These are phyloP conservation scores for Chrysolina oricalcia DNA, from an alignment of 2,888 invertebrate genomes.

Conservation along the genomic window DNA sequence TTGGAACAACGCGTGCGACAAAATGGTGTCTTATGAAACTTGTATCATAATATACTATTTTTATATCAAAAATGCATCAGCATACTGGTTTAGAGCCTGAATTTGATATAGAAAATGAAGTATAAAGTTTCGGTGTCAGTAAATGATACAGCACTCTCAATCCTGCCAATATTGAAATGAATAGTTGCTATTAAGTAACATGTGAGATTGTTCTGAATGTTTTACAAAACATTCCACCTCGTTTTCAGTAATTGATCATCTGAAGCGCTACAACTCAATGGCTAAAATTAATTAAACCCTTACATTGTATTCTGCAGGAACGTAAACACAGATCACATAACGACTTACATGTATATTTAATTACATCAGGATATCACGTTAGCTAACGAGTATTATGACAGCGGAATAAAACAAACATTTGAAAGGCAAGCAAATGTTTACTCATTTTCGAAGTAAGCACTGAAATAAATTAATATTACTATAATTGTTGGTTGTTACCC, in stretches of 20 bases:
- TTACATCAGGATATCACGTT: background rate
- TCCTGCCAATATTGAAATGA: too few species aligned
- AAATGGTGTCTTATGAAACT: too few species aligned
- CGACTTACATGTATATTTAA: background rate
- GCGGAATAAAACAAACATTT: background rate
- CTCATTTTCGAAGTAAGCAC: background rate
- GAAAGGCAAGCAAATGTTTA: background rate
- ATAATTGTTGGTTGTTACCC: background rate
- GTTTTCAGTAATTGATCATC: background rate
- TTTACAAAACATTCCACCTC: too few species aligned
- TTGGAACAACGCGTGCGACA: too few species aligned
- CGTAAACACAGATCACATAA: slow-evolving; percentile 3
- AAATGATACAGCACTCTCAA: too few species aligned
- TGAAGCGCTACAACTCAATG: background rate
- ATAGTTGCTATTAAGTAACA: too few species aligned
- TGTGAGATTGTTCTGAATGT: too few species aligned
- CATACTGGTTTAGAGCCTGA: too few species aligned
- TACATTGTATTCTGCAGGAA: background rate
- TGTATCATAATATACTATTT: too few species aligned
- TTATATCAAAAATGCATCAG: too few species aligned
- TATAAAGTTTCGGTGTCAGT: too few species aligned
- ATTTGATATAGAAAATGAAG: too few species aligned
- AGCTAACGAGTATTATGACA: slow-evolving; percentile 1
- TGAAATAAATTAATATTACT: background rate
- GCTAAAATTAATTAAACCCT: background rate